Conservation (phyloP, 1,140 invertebrate species). For the Drosophila hydei region DNA sequence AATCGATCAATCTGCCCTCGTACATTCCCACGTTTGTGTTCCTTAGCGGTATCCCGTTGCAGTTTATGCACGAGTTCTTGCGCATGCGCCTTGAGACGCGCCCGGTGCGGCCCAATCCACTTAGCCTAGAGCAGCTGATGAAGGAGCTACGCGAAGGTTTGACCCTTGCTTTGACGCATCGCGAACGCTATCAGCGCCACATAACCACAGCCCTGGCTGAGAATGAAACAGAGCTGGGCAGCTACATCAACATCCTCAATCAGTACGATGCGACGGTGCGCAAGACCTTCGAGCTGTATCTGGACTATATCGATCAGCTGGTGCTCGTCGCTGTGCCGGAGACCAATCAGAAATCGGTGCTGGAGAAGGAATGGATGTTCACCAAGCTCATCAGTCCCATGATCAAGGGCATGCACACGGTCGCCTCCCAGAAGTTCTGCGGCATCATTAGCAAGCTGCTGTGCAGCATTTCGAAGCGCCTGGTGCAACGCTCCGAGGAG, state of each 20-base stretch:
- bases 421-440: slow-evolving; percentile 89
- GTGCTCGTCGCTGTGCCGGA: slow-evolving; percentile 88
- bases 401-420: slow-evolving; percentile 88
- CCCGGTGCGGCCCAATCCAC: slow-evolving; percentile 91
- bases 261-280: slow-evolving; percentile 92
- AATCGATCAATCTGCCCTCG: slow-evolving; percentile 91
- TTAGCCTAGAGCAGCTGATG: slow-evolving; percentile 93
- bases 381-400: slow-evolving; percentile 88
- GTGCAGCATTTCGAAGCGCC: slow-evolving; percentile 67
- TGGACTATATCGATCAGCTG: slow-evolving; percentile 90
- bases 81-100: slow-evolving; percentile 92
- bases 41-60: slow-evolving; percentile 91
- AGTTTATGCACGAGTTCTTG: slow-evolving; percentile 95
- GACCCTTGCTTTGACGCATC: slow-evolving; percentile 90
- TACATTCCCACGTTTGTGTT: slow-evolving; percentile 94
- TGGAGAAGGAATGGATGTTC: slow-evolving; percentile 93
- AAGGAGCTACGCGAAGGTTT: slow-evolving; percentile 94
- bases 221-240: slow-evolving; percentile 84
- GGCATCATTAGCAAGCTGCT: slow-evolving; percentile 83
- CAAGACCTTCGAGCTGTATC: slow-evolving; percentile 89
- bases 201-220: slow-evolving; percentile 88
- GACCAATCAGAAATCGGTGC: slow-evolving; percentile 89
- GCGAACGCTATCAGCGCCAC: slow-evolving; percentile 90
- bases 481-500: slow-evolving; percentile 70
- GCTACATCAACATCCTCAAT: slow-evolving; percentile 87